Base-by-base conservation (phyloP, 2,113 vertebrate species). In the Thamnophis sirtalis region DNA sequence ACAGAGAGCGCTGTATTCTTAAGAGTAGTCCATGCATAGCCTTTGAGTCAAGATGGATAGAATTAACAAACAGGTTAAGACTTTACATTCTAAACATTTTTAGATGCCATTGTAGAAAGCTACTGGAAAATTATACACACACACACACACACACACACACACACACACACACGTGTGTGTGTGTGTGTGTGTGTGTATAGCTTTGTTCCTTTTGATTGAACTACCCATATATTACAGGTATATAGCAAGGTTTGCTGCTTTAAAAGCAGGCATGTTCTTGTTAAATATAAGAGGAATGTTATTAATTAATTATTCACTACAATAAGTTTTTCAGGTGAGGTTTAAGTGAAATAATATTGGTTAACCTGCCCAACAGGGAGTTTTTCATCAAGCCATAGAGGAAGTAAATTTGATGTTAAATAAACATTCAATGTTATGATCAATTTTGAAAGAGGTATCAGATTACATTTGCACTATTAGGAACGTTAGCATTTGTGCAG, bases 391-490 rank as follows among this genome's bases (percentile, higher is more conserved):
- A 98, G 98, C 98, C 97, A 97, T 98, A 98, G 95, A 92, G 92
- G 93, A 94, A 95, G 95, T 93, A 95, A 96, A 96, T 95, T 86
- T 94, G 92, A 96, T 95, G 93, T 93, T 95, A 95, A 94, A 94
- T 92, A 95, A 97, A 93, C 88, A 21, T 94, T 96, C 56, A 68
- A 95, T 95, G 96, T 97, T 96, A 84, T 86, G 38, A 92, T 94
- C 68, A 56, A 89, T 89, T 93, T 94, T 94, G 92, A 63, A 93
- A 94, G 96, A 97, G 96, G 96, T 97, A 95, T 92, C 93, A 95
- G 95, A 94, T 97, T 97, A 92, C 90, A 97, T 98, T 98, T 98
- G 98, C 98, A 98, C 98, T 98, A 97, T 96, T 89, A 93, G 28
- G 90, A 97, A 97, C 94, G 93, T 93, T 97, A 94, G 93, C 1